phyloP scores from a whole-genome alignment of 1,140 invertebrate species.

The Drosophila teissieri region DNA sequence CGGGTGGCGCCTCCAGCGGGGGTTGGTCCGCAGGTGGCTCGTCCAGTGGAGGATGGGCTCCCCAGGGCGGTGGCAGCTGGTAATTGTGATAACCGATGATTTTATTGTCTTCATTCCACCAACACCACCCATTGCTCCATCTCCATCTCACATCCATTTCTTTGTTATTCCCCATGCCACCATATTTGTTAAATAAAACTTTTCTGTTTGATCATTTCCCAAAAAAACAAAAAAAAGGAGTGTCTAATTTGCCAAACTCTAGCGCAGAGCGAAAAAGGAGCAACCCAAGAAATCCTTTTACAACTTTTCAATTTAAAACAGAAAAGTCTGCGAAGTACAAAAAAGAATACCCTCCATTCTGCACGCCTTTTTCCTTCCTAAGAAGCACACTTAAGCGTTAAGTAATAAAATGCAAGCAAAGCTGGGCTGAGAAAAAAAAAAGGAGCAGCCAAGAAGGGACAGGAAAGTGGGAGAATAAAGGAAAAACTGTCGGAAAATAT shows the following conservation, averaged over 20 bases:
- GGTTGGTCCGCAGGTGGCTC: constrained; percentile 30
- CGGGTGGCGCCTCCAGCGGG: constrained; percentile 15
- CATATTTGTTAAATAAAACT: constrained; percentile 67
- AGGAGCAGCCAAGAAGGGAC: constrained; percentile 36
- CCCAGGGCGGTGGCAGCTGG: constrained; percentile 63
- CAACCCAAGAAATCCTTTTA: constrained; percentile 52
- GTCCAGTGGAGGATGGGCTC: constrained; percentile 39
- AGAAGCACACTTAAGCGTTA: constrained; percentile 76
- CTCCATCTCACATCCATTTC: constrained; percentile 16
- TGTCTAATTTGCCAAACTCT: constrained; percentile 49
- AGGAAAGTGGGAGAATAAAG: constrained; percentile 24
- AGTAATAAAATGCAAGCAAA: constrained; percentile 81
- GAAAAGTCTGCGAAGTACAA: constrained; percentile 45
- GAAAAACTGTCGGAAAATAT: constrained; percentile 59
- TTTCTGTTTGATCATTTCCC: constrained; percentile 64
- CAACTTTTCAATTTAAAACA: constrained; percentile 77
- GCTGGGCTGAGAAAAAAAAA: constrained; percentile 65
- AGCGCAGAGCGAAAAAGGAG: constrained; percentile 7
- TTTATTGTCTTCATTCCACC: constrained; percentile 33
- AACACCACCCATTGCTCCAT: constrained; percentile 14
- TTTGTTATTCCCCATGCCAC: constrained; percentile 5
- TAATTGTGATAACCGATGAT: constrained; percentile 64
- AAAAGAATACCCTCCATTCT: constrained; percentile 21
- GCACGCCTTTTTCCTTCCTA: background rate
- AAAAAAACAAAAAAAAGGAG: constrained; percentile 34